Conservation (phyloP, 2,113 vertebrate genomes). For the Tachycineta bicolor region DNA sequence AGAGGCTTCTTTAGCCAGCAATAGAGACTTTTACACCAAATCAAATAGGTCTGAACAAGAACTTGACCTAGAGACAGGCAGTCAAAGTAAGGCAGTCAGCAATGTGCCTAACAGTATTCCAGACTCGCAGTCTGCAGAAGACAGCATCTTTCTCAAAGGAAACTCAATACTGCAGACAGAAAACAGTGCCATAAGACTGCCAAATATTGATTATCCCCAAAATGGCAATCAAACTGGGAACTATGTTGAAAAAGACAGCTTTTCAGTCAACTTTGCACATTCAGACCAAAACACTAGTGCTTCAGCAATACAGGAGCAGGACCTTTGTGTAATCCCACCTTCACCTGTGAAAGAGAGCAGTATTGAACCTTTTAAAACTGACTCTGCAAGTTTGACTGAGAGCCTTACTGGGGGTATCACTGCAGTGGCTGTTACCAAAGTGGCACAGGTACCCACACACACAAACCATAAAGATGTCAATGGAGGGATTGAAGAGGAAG, state of each 20-base stretch:
- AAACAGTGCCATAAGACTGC: neutral
- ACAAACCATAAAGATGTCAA: neutral
- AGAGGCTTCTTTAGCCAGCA: neutral
- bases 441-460: neutral
- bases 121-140: neutral
- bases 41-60: neutral
- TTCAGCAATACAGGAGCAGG: neutral
- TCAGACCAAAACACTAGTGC: neutral
- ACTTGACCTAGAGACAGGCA: neutral
- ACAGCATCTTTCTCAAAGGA: neutral
- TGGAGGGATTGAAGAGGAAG: conserved; percentile 66
- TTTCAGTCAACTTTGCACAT: neutral
- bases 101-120: neutral
- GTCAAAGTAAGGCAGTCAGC: neutral
- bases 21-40: neutral
- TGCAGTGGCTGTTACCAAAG: neutral
- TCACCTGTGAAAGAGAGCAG: neutral
- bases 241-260: neutral
- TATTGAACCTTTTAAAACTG: neutral
- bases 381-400: neutral
- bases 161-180: neutral
- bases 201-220: conserved; percentile 28
- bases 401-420: neutral
- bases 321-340: neutral
- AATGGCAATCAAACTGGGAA: neutral